phyloP scores from a whole-genome alignment of 2,113 vertebrate species.

The Hipposideros armiger region DNA sequence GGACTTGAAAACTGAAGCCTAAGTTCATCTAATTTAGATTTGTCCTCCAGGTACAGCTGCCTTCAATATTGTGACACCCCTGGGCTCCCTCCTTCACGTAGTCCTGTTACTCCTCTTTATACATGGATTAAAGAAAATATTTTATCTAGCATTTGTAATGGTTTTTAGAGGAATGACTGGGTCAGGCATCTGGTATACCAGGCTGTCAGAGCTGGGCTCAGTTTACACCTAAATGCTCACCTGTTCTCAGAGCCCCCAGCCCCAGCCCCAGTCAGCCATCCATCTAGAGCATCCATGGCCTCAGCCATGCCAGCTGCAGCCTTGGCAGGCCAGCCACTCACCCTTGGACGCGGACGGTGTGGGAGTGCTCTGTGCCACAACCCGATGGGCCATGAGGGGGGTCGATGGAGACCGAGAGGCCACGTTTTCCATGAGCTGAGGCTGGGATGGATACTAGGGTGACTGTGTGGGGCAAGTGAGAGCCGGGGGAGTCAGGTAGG shows the following conservation, averaged over 20 bases:
- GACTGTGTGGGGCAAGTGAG: slow-evolving; percentile 97
- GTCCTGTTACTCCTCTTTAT: neutral
- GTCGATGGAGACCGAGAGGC: slow-evolving; percentile 96
- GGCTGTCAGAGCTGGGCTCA: neutral
- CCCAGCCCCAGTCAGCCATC: neutral
- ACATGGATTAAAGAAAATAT: neutral
- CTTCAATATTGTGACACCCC: rapidly evolving
- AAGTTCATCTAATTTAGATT: neutral
- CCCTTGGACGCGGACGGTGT: slow-evolving; percentile 96
- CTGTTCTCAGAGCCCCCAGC: neutral
- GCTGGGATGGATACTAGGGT: slow-evolving; percentile 97
- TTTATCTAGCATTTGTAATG: neutral
- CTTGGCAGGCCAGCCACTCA: slow-evolving; percentile 84
- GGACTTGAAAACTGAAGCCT: neutral
- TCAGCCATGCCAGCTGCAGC: too few species aligned
- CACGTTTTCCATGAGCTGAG: slow-evolving; percentile 92
- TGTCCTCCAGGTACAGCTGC: neutral
- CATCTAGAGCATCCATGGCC: neutral
- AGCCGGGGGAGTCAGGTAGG: slow-evolving; percentile 92
- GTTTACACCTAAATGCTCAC: neutral
- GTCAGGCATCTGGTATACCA: neutral
- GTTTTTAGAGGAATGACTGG: neutral
- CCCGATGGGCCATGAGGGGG: slow-evolving; percentile 88
- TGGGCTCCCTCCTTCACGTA: neutral
- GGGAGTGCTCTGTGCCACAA: slow-evolving; percentile 90